Evolutionary conservation across 2,113 vertebrate species (phyloP).

Genomic region (Puma concolor): DNA sequence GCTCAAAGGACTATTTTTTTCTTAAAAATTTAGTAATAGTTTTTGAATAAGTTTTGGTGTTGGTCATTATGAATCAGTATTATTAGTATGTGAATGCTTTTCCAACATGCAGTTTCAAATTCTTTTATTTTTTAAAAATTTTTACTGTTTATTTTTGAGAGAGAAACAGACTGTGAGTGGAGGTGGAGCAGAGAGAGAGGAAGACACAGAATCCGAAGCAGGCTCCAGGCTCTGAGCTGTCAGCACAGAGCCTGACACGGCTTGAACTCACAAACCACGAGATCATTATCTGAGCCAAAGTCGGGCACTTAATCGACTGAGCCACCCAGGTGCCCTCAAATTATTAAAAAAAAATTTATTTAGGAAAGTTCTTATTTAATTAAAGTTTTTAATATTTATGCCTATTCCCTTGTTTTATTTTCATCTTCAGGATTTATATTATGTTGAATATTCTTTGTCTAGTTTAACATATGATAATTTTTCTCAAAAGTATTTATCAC

Average conservation of each 20-base stretch:
- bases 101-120: background rate
- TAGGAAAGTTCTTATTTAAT: background rate
- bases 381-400: background rate
- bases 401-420: background rate
- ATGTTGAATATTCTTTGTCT: background rate
- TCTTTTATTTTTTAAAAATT: background rate
- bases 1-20: background rate
- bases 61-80: background rate
- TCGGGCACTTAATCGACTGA: too few species aligned
- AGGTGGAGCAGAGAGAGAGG: too few species aligned
- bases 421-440: background rate
- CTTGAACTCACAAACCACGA: too few species aligned
- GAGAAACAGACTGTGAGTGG: too few species aligned
- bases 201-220: too few species aligned
- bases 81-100: background rate
- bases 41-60: background rate
- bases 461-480: background rate
- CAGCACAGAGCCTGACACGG: too few species aligned
- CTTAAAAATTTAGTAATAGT: background rate
- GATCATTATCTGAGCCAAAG: too few species aligned
- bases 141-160: too few species aligned
- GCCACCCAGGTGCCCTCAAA: too few species aligned
- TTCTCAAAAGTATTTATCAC: background rate
- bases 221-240: too few species aligned
- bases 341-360: background rate